Base-by-base conservation (phyloP, 2,797 vertebrate genomes). In the Poeciliopsis gracilis region DNA sequence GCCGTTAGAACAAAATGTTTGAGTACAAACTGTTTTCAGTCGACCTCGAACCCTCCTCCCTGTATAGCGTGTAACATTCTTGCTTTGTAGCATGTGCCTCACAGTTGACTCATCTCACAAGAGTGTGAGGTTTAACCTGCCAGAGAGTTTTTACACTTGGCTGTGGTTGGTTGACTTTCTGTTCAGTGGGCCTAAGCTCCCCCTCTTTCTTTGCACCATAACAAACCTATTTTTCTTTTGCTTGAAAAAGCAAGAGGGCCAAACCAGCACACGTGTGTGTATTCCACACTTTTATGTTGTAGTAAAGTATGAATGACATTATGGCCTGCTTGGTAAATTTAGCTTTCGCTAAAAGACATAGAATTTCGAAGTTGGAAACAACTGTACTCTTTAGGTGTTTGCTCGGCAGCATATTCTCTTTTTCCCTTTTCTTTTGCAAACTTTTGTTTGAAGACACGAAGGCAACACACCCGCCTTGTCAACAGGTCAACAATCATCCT, bases 81-180 rank as follows among this genome's bases (percentile, higher is more conserved):
- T 85, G 55, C 82, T 86, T 83, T 87, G 78, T 85, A 63, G 90
- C 82, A 91, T 92, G 87, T 82, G 88, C 84, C 84, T 93, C 86
- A 87, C 76, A 88, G 89, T 93, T 96, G 95, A 95, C 90, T 94
- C 94, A 95, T 95, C 92, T 77, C 90, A 92, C 73, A 63, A 38
- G 71, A 82, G 87, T 93, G 93, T 91, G 92, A 95, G 90, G 75
- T 93, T 89, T 92, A 95, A 90, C 88, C 51, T 76, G 82, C 82
- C 82, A 51, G 85, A 91, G 81, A 92, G 85, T 89, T 93, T 91
- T 91, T 91, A 73, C 87, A 91, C 87, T 86, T 78, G 79, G 75
- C 84, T 90, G 90, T 76, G 84, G 92, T 84, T 80, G 86, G 84
- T 93, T 86, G 76, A 53, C 69, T 85, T 90, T 89, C 73, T 88